Base-by-base conservation (phyloP, 2,797 vertebrate species). In the Xiphorhynchus erythropygius region DNA sequence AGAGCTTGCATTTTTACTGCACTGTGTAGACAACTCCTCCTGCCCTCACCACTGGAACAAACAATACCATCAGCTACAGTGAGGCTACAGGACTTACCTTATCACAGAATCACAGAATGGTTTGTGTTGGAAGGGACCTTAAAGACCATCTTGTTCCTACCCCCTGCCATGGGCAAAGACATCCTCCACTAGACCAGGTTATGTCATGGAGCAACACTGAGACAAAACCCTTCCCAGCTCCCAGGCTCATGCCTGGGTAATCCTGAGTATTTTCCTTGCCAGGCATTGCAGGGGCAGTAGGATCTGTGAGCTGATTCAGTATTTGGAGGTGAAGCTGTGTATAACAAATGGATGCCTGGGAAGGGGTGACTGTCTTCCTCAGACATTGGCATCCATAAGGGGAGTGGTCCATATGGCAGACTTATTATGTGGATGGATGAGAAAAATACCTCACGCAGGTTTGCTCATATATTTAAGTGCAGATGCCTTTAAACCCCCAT, bases 351-450 rank as follows among this genome's bases (percentile, higher is more conserved):
- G 30, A 10, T 39, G 33, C 37, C 55, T 76, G 33, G 55, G 50
- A 87, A 57, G 33, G 65, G 37, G 25, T 17, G 37, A 19, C 37
- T 9, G 3, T 77, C 44, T 69, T 42, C 49, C 62, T 78, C 35
- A 67, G 37, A 25, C n/a, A 7, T 0, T 5, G 30, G 13, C 25
- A 28, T 5, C 67, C 13, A 1, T 24, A 16, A 63, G 16, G 33
- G 17, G 63, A 90, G 37, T 55, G 15, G n/a, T 81, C 11, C 10
- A 3, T 11, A 33, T 63, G 42, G 42, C 87, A 79, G 30, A 22
- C 11, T 42, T 30, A 18, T 21, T 41, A 5, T 21, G 4, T 1
- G 7, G 39, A 35, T 16, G n/a, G 50, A 30, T 24, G 32, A 62
- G n/a, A 65, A 53, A n/a, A 62, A 49, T 1, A 73, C 14, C 35